Evolutionary conservation across 2,113 vertebrate species (phyloP).

Genomic region (Asarcornis scutulata): DNA sequence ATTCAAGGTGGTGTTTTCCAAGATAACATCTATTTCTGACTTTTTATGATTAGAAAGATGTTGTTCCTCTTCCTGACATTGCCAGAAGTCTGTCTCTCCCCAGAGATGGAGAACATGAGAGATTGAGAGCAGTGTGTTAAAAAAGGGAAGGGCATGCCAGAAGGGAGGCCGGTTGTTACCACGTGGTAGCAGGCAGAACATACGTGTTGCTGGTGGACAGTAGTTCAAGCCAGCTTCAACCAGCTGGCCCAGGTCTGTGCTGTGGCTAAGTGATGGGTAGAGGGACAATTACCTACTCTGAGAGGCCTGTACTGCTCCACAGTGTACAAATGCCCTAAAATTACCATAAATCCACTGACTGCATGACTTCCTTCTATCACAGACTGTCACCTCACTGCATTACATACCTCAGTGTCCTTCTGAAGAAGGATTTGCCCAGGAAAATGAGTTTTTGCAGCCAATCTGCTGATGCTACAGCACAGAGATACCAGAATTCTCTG

Average conservation of each 20-base stretch:
- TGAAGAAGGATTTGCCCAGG: background rate
- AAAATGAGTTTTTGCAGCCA: background rate
- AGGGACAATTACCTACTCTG: background rate
- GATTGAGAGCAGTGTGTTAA: background rate
- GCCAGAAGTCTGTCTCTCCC: background rate
- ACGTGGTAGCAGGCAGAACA: background rate
- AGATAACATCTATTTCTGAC: background rate
- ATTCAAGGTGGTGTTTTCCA: background rate
- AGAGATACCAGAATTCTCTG: background rate
- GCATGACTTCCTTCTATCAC: background rate
- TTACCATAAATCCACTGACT: background rate
- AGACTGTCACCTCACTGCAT: background rate
- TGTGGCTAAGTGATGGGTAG: background rate
- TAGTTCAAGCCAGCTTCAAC: conserved; percentile 16
- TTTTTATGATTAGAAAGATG: background rate
- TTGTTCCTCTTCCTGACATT: background rate
- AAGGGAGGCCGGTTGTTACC: background rate
- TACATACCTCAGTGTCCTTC: background rate
- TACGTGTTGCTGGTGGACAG: background rate
- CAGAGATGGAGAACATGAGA: background rate
- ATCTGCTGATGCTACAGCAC: background rate
- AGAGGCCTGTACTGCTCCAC: background rate
- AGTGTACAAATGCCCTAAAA: background rate
- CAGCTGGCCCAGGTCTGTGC: conserved; percentile 46
- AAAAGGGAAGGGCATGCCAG: background rate